phyloP scores from a whole-genome alignment of 2,113 vertebrate species.

The Tachycineta bicolor region DNA sequence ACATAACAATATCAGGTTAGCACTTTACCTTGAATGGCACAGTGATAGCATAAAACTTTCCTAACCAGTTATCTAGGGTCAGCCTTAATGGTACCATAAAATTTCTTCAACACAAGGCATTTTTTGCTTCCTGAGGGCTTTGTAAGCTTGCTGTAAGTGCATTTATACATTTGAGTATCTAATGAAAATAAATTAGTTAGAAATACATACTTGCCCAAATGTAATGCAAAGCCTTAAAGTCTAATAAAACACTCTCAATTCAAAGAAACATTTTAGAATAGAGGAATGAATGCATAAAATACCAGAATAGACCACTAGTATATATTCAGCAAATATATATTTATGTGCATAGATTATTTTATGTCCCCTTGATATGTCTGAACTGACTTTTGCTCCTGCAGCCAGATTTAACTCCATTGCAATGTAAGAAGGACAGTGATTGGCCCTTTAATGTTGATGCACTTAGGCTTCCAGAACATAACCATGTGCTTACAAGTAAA shows the following conservation, averaged over 20 bases:
- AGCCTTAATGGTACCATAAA: slow-evolving; percentile 20
- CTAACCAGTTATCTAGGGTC: neutral
- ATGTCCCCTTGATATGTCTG: neutral
- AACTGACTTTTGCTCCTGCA: neutral
- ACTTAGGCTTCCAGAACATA: neutral
- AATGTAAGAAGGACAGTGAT: neutral
- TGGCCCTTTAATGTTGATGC: neutral
- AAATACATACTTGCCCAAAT: neutral
- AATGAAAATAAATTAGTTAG: slow-evolving; percentile 23
- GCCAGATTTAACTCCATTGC: neutral
- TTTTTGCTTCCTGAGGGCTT: neutral
- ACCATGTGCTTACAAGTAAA: neutral
- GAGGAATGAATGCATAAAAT: neutral
- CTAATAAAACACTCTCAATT: neutral
- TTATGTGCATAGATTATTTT: neutral
- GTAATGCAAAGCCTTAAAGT: neutral
- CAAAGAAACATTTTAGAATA: neutral
- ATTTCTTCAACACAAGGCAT: neutral
- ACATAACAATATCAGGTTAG: neutral
- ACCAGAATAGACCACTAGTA: neutral
- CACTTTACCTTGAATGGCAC: neutral
- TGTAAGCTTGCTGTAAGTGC: slow-evolving; percentile 4
- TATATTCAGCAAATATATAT: neutral
- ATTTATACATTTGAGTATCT: neutral
- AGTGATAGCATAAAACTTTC: slow-evolving; percentile 1